These are phyloP conservation scores for Sebastes wilsoni DNA, from an alignment of 2,797 vertebrate genomes.

Conservation along the genomic window DNA sequence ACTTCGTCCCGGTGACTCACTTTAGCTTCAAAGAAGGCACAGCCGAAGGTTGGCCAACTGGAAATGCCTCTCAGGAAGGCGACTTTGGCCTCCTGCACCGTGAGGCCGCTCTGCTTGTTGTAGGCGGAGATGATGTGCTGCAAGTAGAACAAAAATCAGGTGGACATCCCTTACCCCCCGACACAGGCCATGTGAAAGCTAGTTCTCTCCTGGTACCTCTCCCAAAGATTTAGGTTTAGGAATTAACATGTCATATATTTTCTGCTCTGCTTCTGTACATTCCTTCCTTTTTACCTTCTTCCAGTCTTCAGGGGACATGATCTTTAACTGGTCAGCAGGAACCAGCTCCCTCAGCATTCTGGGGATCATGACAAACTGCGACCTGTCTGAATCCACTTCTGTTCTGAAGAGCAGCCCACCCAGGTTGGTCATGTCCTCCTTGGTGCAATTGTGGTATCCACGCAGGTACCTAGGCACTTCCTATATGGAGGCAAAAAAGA, in stretches of 20 bases:
- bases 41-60: slow-evolving; percentile 93
- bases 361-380: slow-evolving; percentile 87
- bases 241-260: background rate
- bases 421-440: slow-evolving; percentile 86
- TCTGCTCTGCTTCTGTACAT: no score
- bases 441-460: slow-evolving; percentile 89
- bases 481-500: slow-evolving; percentile 67
- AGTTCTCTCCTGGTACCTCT: background rate
- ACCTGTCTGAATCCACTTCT: slow-evolving; percentile 82
- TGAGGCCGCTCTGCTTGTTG: slow-evolving; percentile 86
- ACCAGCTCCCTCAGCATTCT: slow-evolving; percentile 89
- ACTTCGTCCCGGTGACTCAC: slow-evolving; percentile 68
- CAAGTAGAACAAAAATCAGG: background rate
- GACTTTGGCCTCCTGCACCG: slow-evolving; percentile 89
- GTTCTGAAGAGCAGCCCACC: slow-evolving; percentile 90
- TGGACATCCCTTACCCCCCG: background rate
- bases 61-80: slow-evolving; percentile 87
- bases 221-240: background rate
- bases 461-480: slow-evolving; percentile 92
- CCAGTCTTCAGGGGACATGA: slow-evolving; percentile 89
- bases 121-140: slow-evolving; percentile 88
- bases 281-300: slow-evolving; percentile 86
- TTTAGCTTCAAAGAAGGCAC: slow-evolving; percentile 95
- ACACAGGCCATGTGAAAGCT: background rate
- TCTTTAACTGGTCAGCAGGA: slow-evolving; percentile 86